A percentile compares a stretch with the other conserved stretches of the same genome.
These are phyloP conservation scores for Ceriagrion tenellum DNA, from an alignment of 2,888 invertebrate species.

Conservation along the genomic window DNA sequence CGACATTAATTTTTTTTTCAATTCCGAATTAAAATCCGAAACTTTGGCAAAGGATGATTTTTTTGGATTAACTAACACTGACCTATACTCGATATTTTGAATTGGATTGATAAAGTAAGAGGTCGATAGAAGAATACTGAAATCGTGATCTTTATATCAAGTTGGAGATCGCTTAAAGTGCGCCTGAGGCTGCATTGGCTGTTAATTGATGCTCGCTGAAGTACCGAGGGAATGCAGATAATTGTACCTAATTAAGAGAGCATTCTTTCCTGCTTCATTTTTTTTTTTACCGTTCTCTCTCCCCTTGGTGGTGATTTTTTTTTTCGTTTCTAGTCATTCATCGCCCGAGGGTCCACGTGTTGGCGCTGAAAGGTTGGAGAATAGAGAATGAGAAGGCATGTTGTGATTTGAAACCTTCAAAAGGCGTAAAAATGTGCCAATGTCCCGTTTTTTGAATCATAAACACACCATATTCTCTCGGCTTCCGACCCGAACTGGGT, in stretches of 20 bases:
- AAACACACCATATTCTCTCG: neutral
- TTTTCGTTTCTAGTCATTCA: neutral
- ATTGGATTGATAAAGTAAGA: too few relatives aligned
- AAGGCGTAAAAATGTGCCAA: neutral
- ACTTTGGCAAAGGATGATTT: too few relatives aligned
- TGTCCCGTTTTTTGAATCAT: neutral
- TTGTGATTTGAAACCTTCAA: slow-evolving; percentile 1
- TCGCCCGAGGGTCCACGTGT: neutral
- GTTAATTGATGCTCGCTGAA: too few relatives aligned
- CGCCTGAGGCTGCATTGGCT: too few relatives aligned
- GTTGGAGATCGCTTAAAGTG: too few relatives aligned
- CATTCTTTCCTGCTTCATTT: neutral
- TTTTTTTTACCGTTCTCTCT: neutral
- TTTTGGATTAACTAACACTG: too few relatives aligned
- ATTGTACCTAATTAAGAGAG: neutral
- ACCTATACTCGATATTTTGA: too few relatives aligned
- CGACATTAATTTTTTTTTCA: too few relatives aligned
- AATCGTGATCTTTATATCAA: too few relatives aligned
- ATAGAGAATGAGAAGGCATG: neutral
- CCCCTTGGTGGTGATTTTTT: neutral
- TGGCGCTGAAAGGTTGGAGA: neutral
- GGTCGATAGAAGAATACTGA: too few relatives aligned
- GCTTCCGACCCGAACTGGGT: neutral
- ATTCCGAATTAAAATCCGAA: too few relatives aligned
- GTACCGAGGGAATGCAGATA: neutral